phyloP scores from a whole-genome alignment of 2,113 vertebrate genomes.

The Euleptes europaea region DNA sequence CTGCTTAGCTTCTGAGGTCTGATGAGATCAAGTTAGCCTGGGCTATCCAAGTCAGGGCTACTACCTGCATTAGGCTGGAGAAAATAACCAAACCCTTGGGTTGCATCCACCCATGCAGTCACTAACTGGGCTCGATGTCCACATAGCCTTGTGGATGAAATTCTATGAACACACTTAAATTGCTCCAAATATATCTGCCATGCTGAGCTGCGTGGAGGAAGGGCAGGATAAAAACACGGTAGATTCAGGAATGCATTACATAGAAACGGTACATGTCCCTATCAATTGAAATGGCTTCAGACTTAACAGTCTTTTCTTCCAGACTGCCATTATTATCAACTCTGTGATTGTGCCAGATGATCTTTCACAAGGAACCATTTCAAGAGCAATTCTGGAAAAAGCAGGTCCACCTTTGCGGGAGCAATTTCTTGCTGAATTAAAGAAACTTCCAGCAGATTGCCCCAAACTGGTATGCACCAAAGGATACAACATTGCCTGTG shows the following conservation, averaged over 20 bases:
- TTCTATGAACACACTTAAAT: neutral
- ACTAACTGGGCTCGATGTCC: neutral
- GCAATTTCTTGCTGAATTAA: neutral
- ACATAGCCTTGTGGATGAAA: neutral
- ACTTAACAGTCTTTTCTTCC: slow-evolving; percentile 42
- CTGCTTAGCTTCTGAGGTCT: no score
- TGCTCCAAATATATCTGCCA: neutral
- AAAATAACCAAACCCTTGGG: neutral
- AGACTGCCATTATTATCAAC: slow-evolving; percentile 84
- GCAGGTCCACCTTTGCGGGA: slow-evolving; percentile 56
- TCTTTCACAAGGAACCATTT: neutral
- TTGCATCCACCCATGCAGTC: neutral
- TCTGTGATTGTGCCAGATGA: accelerated
- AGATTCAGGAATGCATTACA: neutral
- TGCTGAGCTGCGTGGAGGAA: no score
- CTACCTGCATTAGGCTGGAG: neutral
- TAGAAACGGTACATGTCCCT: neutral
- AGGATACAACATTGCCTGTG: slow-evolving; percentile 41
- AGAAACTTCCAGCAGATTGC: accelerated
- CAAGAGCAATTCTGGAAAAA: slow-evolving; percentile 56
- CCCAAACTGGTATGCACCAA: slow-evolving; percentile 39
- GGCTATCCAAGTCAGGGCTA: no score
- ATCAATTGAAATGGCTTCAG: neutral
- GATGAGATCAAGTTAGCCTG: no score
- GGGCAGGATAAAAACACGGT: no score